Percentiles rank a stretch among this genome's conserved stretches.
phyloP scores from a whole-genome alignment of 2,113 vertebrate species.

The Lontra canadensis region DNA sequence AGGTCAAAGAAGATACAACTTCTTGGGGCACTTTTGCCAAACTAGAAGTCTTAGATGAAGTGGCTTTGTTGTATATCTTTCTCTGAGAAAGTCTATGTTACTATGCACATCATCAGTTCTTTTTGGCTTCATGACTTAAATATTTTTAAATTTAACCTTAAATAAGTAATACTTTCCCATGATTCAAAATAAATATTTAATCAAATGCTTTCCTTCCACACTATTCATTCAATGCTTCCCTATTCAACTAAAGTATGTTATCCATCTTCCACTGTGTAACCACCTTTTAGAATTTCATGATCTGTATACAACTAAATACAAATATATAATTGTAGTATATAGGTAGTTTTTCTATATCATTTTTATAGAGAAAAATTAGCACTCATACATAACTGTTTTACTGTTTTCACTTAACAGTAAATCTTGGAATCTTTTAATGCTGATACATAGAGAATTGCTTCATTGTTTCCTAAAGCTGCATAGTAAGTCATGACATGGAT shows the following conservation, averaged over 20 bases:
- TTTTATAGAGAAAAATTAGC: background rate
- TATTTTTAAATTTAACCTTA: slow-evolving; percentile 18
- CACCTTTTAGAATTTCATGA: background rate
- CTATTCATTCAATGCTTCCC: background rate
- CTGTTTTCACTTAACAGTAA: background rate
- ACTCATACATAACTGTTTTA: background rate
- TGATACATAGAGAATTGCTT: background rate
- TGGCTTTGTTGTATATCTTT: background rate
- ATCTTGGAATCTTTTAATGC: background rate
- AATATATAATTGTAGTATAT: background rate
- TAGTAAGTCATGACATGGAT: background rate
- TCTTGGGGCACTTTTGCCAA: background rate
- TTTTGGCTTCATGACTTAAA: slow-evolving; percentile 53
- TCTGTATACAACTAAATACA: background rate
- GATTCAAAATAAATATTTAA: background rate
- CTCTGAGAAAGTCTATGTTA: background rate
- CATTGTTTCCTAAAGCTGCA: slow-evolving; percentile 3
- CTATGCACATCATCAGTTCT: background rate
- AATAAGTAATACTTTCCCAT: background rate
- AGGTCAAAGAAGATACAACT: background rate
- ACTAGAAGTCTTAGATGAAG: background rate
- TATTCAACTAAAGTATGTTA: background rate
- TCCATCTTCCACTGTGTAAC: background rate
- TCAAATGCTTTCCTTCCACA: background rate
- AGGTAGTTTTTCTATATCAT: background rate